phyloP scores from a whole-genome alignment of 2,888 invertebrate genomes.

The Fissipunctia ypsillon region DNA sequence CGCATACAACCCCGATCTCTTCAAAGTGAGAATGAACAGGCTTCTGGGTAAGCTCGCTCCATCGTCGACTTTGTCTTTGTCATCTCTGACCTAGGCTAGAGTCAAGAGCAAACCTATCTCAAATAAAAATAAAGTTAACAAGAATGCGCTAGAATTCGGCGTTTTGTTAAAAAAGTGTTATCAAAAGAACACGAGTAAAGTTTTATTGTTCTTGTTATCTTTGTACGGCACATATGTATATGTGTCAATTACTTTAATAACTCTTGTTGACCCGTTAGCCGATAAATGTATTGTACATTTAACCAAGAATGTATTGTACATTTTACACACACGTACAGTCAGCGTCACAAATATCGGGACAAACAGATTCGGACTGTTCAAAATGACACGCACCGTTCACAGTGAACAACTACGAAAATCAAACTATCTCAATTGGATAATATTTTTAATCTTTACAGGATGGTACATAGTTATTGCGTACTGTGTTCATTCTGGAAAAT shows the following conservation, averaged over 20 bases:
- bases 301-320: slow-evolving; percentile 6
- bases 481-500: not conserved
- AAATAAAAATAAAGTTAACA: no score
- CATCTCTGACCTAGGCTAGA: no score
- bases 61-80: no score
- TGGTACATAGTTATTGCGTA: not conserved
- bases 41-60: no score
- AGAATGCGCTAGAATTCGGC: slow-evolving; percentile 7
- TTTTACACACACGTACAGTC: slow-evolving; percentile 1
- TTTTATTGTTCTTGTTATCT: slow-evolving; percentile 43
- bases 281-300: slow-evolving; percentile 21
- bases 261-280: slow-evolving; percentile 18
- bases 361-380: not conserved
- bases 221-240: slow-evolving; percentile 23
- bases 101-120: no score
- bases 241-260: slow-evolving; percentile 36
- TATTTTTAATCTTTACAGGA: not conserved
- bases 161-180: slow-evolving; percentile 15
- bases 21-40: no score
- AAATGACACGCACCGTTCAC: not conserved
- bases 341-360: not conserved
- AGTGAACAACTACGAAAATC: not conserved
- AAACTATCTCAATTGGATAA: not conserved
- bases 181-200: slow-evolving; percentile 15
- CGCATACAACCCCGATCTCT: no score